Evolutionary conservation across 2,888 invertebrate species (phyloP), one percentile per base, ranked within the genome.

Genomic region (Brachycybe producta): DNA sequence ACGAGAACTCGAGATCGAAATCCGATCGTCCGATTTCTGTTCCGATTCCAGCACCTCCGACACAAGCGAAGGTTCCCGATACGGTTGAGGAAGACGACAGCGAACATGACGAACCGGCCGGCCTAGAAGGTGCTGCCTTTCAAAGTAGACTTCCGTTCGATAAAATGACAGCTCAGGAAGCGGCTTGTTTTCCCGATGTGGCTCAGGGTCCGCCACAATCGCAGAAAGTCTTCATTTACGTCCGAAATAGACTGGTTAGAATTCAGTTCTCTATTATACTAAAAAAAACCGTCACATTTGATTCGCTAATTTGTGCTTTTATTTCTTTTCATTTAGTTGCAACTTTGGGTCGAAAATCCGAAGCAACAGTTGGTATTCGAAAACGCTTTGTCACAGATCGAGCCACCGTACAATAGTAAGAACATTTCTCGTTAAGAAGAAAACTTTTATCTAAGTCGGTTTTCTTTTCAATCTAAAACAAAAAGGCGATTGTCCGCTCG

Each of bases 311-410:
- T 43, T 45, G n/a, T 21, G 32, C 1, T 34, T 45, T 27, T 51
- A 36, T 49, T 40, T 51, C n/a, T 52, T 52, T 66, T 53, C 54
- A 72, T 52, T 41, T 58, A 67, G 75, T 69, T 95, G 21, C 91
- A 94, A 70, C 73, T 92, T 67, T 98, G 97, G 97, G 75, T 95
- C 55, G 88, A 90, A 61, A 88, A 94, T 70, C 92, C 95, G 0
- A 90, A 88, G 63, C 79, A 83, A 60, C 94, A 98, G 64, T 69
- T 95, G 24, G 81, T 85, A 17, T 74, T 84, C 57, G 88, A 91
- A 62, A 76, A 77, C 66, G 80, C 82, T 17, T 70, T 91, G 34
- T 79, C 83, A 32, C 81, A 82, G 63, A 80, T 97, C 67, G 71
- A 75, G 68, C 75, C 84, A 5, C 95, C 97, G 0, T 97, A 88